Evolutionary conservation across 2,888 invertebrate genomes (phyloP).

Genomic region (Thumatha senex): DNA sequence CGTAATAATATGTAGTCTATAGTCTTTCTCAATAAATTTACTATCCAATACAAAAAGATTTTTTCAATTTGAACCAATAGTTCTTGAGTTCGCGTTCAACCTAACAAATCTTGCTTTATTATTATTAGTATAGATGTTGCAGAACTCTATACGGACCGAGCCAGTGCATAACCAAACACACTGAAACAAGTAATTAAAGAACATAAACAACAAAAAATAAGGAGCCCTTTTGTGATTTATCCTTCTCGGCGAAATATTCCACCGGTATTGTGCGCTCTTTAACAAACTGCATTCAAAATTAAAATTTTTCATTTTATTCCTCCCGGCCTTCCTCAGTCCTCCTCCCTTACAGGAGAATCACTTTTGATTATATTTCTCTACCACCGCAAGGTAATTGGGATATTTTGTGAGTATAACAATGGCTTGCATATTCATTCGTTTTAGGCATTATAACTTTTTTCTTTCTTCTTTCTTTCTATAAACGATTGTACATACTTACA

Average conservation of each 20-base stretch:
- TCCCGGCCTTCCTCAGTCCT: conserved; percentile 34
- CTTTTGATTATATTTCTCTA: conserved; percentile 77
- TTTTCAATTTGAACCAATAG: too few species aligned
- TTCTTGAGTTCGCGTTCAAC: too few species aligned
- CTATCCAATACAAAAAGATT: too few species aligned
- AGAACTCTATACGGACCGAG: conserved; percentile 9
- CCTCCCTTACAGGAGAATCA: conserved; percentile 58
- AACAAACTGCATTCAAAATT: conserved; percentile 83
- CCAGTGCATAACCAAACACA: conserved; percentile 43
- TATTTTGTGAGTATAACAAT: conserved; percentile 77
- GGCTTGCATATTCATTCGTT: conserved; percentile 75
- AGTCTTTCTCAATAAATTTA: too few species aligned
- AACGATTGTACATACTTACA: conserved; percentile 16
- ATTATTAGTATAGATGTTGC: background rate
- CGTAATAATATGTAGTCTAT: too few species aligned
- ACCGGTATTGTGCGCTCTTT: conserved; percentile 76
- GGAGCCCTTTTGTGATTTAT: conserved; percentile 74
- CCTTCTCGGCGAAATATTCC: conserved; percentile 66
- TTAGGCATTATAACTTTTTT: conserved; percentile 65
- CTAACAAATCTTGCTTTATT: too few species aligned
- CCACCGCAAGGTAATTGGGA: conserved; percentile 79
- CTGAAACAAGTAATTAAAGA: conserved; percentile 68
- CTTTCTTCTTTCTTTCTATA: conserved; percentile 46
- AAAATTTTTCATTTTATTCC: conserved; percentile 77
- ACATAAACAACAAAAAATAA: conserved; percentile 60